Conservation (phyloP, 1,140 invertebrate genomes). For the Zaprionus africanus region DNA sequence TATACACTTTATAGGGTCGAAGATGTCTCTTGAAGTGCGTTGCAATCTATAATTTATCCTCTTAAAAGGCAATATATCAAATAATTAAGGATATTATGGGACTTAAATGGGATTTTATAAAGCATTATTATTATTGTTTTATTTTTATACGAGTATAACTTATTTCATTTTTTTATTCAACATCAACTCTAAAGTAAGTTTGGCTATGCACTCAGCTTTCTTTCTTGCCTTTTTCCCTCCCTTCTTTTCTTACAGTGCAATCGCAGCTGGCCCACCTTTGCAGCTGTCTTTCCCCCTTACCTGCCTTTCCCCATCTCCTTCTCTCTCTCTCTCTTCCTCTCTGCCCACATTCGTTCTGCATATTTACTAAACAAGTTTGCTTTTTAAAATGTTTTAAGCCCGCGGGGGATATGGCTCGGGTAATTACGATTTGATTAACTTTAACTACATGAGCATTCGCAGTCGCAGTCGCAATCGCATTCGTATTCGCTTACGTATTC, state of each 20-base stretch:
- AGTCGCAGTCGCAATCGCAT: slow-evolving; percentile 39
- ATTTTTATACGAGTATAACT: too few species aligned
- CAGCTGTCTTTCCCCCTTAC: neutral
- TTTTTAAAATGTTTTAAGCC: slow-evolving; percentile 80
- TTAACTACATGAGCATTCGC: slow-evolving; percentile 84
- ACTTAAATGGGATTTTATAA: too few species aligned
- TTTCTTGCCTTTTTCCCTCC: too few species aligned
- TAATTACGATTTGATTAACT: slow-evolving; percentile 85
- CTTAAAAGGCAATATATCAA: too few species aligned
- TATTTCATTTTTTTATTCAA: too few species aligned
- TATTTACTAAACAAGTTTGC: slow-evolving; percentile 80
- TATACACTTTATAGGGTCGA: too few species aligned
- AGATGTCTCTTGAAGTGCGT: neutral
- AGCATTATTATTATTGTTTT: too few species aligned
- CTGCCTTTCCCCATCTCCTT: neutral
- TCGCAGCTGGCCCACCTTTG: slow-evolving; percentile 5
- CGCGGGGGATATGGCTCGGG: slow-evolving; percentile 68
- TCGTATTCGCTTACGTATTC: slow-evolving; percentile 39
- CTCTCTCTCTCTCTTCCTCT: neutral
- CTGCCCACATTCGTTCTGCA: slow-evolving; percentile 10
- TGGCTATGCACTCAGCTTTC: too few species aligned
- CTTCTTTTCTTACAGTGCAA: slow-evolving; percentile 3
- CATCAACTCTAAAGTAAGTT: too few species aligned
- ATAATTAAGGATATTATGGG: too few species aligned
- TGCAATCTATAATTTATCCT: too few species aligned